These are phyloP conservation scores for Rhagophthalmus giganteus DNA, from an alignment of 2,888 invertebrate genomes.

Conservation along the genomic window DNA sequence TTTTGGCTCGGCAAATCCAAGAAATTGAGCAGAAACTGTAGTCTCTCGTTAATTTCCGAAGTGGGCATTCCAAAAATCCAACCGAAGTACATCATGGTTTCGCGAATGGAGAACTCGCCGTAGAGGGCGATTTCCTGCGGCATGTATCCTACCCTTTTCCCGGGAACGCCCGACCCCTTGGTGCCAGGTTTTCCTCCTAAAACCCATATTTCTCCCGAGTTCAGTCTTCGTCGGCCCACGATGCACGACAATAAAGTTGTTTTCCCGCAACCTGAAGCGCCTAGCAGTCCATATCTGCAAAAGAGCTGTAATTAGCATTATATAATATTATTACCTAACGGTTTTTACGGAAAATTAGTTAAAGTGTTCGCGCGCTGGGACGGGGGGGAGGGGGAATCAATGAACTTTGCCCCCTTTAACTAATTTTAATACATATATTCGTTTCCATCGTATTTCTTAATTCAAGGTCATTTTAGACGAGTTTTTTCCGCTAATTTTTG, in stretches of 20 bases:
- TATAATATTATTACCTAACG: too few species aligned
- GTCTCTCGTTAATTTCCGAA: conserved; percentile 75
- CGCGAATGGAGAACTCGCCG: conserved; percentile 90
- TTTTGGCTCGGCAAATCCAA: conserved; percentile 87
- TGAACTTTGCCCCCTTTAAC: too few species aligned
- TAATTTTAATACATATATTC: too few species aligned
- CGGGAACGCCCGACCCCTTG: conserved; percentile 85
- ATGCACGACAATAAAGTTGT: conserved; percentile 92
- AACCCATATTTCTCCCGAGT: conserved; percentile 85
- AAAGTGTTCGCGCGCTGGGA: too few species aligned
- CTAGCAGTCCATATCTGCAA: conserved; percentile 86
- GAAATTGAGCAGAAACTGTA: conserved; percentile 85
- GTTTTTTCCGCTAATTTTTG: too few species aligned
- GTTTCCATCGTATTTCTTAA: too few species aligned
- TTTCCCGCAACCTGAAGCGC: conserved; percentile 95
- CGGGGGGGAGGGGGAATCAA: too few species aligned
- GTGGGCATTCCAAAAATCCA: conserved; percentile 93
- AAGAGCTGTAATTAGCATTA: too few species aligned
- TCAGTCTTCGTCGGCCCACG: conserved; percentile 82
- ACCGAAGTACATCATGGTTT: conserved; percentile 96
- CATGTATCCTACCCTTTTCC: conserved; percentile 94
- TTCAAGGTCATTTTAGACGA: too few species aligned
- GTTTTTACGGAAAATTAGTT: too few species aligned
- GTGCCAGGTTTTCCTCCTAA: conserved; percentile 88
- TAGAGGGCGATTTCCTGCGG: conserved; percentile 90